Evolutionary conservation across 2,888 invertebrate genomes (phyloP).

Genomic region (Schizotus pectinicornis): DNA sequence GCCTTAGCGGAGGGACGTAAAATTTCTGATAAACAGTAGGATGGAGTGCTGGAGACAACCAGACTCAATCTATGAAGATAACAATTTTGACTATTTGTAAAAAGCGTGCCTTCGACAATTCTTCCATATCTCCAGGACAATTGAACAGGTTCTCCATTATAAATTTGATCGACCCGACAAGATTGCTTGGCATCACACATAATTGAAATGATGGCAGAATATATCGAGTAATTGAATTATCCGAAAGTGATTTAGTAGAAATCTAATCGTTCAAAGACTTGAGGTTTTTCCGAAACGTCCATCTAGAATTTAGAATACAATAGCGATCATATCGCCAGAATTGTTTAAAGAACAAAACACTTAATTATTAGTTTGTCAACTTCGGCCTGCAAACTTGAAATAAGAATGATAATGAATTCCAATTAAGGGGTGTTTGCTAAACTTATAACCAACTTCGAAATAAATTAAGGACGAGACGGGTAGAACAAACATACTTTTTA

Average conservation of each 20-base stretch:
- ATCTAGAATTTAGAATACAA: background rate
- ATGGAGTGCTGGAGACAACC: too few species aligned
- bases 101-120: too few species aligned
- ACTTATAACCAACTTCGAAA: background rate
- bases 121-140: too few species aligned
- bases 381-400: background rate
- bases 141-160: constrained; percentile 4
- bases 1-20: too few species aligned
- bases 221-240: constrained; percentile 34
- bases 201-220: constrained; percentile 30
- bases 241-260: constrained; percentile 1
- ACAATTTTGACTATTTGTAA: too few species aligned
- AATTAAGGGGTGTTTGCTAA: background rate
- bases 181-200: constrained; percentile 28
- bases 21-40: too few species aligned
- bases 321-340: background rate
- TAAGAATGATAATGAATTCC: background rate
- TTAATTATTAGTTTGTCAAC: background rate
- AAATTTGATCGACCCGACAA: constrained; percentile 22
- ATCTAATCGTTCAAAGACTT: background rate
- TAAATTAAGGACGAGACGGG: too few species aligned
- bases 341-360: background rate
- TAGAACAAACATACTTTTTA: too few species aligned
- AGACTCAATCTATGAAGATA: too few species aligned
- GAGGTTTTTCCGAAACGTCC: background rate